Evolutionary conservation across 2,888 invertebrate genomes (phyloP).

Genomic region (Drosophila kanekoi): DNA sequence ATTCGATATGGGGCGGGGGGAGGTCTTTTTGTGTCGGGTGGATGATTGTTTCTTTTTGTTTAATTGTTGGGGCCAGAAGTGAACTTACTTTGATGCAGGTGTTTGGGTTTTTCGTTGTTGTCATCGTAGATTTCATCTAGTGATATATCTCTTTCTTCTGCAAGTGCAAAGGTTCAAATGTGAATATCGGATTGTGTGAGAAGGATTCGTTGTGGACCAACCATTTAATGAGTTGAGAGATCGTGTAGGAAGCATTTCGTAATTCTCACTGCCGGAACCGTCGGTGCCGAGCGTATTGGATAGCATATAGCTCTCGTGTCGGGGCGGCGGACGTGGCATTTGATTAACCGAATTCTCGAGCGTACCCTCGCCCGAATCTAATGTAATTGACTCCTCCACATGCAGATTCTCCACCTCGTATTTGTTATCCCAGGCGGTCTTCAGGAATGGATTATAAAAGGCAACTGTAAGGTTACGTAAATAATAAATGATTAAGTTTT

Average conservation of each 20-base stretch:
- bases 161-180: slow-evolving; percentile 4
- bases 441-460: slow-evolving; percentile 97
- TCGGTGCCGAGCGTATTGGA: slow-evolving; percentile 87
- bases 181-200: too few species aligned
- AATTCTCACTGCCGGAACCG: slow-evolving; percentile 88
- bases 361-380: slow-evolving; percentile 90
- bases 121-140: slow-evolving; percentile 85
- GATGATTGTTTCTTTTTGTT: slow-evolving; percentile 3
- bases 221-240: slow-evolving; percentile 86
- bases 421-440: slow-evolving; percentile 98
- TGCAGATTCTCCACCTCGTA: slow-evolving; percentile 97
- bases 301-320: slow-evolving; percentile 92
- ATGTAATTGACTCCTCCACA: slow-evolving; percentile 90
- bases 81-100: slow-evolving; percentile 87
- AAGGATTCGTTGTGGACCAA: slow-evolving; percentile 75
- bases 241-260: slow-evolving; percentile 88
- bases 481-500: background rate
- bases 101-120: slow-evolving; percentile 85
- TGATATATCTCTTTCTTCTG: slow-evolving; percentile 86
- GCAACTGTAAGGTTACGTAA: slow-evolving; percentile 88
- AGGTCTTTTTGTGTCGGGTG: slow-evolving; percentile 27
- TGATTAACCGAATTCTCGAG: slow-evolving; percentile 90
- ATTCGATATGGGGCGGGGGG: slow-evolving; percentile 3
- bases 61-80: slow-evolving; percentile 6
- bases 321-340: slow-evolving; percentile 88